Evolutionary conservation across 2,888 invertebrate species (phyloP), one percentile per base, ranked within the genome.

Genomic region (Heliconius charithonia): DNA sequence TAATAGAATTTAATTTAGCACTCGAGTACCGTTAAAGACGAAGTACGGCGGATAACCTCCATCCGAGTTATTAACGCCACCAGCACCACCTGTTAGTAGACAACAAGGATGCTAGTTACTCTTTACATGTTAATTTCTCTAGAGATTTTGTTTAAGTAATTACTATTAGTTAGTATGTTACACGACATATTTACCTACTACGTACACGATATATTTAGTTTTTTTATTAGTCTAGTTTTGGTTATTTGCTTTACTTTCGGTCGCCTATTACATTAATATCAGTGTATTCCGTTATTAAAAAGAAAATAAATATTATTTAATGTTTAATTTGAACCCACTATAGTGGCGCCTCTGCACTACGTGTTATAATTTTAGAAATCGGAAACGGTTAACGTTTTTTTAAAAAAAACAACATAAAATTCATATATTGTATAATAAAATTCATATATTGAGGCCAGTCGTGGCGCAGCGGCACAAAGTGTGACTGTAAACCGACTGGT

Each of bases 41-140:
- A 72, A 72, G 59, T 59, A 72, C 29, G 22, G 22, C n/a, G 13
- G 56, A 32, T 29, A 56, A 37, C 25, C 37, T 72, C 72, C n/a
- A 13, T 25, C 59, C 72, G 32, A 72, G 72, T 16, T 72, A 72
- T 72, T 37, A 72, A 72, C 72, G 37, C 72, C 59, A 59, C n/a
- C 59, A 37, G 59, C 59, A 59, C 59, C 72, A 72, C 72, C 72
- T 72, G 59, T 72, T 22, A 37, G 32, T 59, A 59, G 72, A 59
- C 59, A 59, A 72, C 72, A 72, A 72, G 72, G 59, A 72, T 37
- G 56, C 56, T 29, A n/a, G 32, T 59, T 56, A n/a, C 56, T 72
- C 72, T 72, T 45, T 72, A 37, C 59, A 72, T 72, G 16, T 59
- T 32, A 72, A 72, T 72, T 72, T 32, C 25, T 72, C n/a, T 22